Base-by-base conservation (phyloP, 2,113 vertebrate genomes). In the Atherinomorus stipes region DNA sequence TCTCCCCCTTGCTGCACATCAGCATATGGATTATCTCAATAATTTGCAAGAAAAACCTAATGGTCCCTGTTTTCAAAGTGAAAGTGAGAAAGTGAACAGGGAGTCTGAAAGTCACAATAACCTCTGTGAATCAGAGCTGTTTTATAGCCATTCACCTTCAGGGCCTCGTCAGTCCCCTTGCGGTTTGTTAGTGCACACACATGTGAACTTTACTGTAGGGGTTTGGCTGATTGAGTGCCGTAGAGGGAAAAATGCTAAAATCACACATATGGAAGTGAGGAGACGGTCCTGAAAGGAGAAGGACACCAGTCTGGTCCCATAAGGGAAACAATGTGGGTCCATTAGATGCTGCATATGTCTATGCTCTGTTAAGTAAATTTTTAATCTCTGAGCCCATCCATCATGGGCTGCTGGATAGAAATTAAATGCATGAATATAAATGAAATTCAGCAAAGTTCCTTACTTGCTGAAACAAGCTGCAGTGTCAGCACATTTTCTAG, bases 21-120 rank as follows among this genome's bases (percentile, higher is more conserved):
- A 69, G 58, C 16, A 18, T 51, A 56, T 63, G 76, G 78, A 87
- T 86, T 80, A 76, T 58, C 64, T 63, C 74, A 69, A 50, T 71
- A 66, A 85, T 64, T 59, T n/a, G 45, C 68, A n/a, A n/a, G 49
- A 28, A 25, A 74, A 72, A 64, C 9, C 38, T 52, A 37, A 22
- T n/a, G 63, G 57, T 26, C 0, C 13, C 67, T 78, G 78, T 66
- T 88, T 80, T 86, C 59, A 76, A 76, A 85, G 69, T 84, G 62
- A 86, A 77, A 76, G 70, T 56, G 64, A 28, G 38, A 80, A 85
- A 90, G 86, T 80, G 80, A 83, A 60, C 59, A 42, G 59, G 60
- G 26, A 74, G 58, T 51, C 37, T 85, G 75, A 90, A 90, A 88
- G 91, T 90, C 89, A 81, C 66, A 9, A 2, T 64, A 67, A 81